phyloP scores from a whole-genome alignment of 2,888 invertebrate genomes.

The Harpalus rufipes region DNA sequence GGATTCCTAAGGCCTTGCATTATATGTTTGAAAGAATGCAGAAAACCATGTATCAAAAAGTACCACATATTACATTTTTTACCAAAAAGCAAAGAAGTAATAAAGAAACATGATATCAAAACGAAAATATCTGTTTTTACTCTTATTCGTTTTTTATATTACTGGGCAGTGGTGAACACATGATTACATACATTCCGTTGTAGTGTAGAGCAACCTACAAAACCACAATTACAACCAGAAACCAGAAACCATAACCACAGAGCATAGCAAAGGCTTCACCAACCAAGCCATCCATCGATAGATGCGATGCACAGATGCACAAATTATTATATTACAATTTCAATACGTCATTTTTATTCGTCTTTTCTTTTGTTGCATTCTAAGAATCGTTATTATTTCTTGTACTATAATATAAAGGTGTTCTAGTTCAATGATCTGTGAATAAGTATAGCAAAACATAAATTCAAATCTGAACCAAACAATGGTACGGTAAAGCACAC shows the following conservation, averaged over 20 bases:
- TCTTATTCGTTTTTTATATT: neutral
- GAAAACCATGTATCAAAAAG: no score
- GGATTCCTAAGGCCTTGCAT: no score
- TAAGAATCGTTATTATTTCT: neutral
- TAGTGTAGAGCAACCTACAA: neutral
- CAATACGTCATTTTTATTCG: neutral
- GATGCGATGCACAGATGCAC: neutral
- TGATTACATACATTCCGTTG: conserved; percentile 6
- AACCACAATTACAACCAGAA: conserved; percentile 9
- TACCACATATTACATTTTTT: neutral
- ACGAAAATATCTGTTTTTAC: no score
- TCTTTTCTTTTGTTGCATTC: neutral
- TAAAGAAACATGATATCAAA: neutral
- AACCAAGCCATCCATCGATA: neutral
- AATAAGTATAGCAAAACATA: no score
- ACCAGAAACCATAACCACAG: conserved; percentile 14
- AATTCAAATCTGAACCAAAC: no score
- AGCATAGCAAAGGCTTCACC: neutral
- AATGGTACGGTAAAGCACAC: no score
- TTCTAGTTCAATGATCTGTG: no score
- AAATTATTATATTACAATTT: neutral
- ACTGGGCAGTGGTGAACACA: neutral
- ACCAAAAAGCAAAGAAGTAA: neutral
- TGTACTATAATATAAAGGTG: neutral
- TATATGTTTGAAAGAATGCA: no score